Conservation (phyloP, 2,888 invertebrate genomes). For the Meganola albula region DNA sequence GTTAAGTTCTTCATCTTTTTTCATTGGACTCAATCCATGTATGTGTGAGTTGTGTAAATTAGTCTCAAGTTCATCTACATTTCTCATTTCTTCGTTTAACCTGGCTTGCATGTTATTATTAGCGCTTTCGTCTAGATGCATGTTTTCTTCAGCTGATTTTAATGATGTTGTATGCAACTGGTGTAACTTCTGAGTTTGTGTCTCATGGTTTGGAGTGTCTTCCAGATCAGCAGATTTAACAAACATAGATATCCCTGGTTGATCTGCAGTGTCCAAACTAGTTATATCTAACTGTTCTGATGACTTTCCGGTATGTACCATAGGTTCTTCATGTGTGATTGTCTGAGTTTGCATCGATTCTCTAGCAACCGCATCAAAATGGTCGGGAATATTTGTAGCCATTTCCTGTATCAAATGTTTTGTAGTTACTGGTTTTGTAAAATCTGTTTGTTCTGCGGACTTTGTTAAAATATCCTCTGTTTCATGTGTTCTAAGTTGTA, state of each 20-base stretch:
- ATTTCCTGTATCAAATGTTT: too few species aligned
- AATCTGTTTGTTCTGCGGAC: too few species aligned
- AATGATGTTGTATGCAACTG: conserved; percentile 7
- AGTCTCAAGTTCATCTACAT: conserved; percentile 8
- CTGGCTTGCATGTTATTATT: conserved; percentile 16
- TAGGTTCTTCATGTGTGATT: conserved; percentile 1
- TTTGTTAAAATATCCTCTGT: too few species aligned
- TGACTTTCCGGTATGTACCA: conserved; percentile 13
- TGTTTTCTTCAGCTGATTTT: conserved; percentile 19
- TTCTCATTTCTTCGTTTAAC: conserved; percentile 13
- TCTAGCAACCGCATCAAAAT: too few species aligned
- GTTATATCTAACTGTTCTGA: conserved; percentile 9
- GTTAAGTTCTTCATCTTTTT: neutral
- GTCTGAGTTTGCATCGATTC: too few species aligned
- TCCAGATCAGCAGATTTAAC: conserved; percentile 23
- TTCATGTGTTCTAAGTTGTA: too few species aligned
- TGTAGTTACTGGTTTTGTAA: too few species aligned
- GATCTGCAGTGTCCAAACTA: conserved; percentile 7
- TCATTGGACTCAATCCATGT: neutral
- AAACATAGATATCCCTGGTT: conserved; percentile 16
- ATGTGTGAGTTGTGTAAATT: neutral
- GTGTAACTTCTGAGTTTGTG: conserved; percentile 13
- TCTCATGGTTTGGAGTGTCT: conserved; percentile 6
- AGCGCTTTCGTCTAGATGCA: conserved; percentile 14
- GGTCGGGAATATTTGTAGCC: too few species aligned